A percentile compares a stretch with the other conserved stretches of the same genome.
Conservation (phyloP, 1,140 invertebrate genomes). For the Scylla paramamosain region DNA sequence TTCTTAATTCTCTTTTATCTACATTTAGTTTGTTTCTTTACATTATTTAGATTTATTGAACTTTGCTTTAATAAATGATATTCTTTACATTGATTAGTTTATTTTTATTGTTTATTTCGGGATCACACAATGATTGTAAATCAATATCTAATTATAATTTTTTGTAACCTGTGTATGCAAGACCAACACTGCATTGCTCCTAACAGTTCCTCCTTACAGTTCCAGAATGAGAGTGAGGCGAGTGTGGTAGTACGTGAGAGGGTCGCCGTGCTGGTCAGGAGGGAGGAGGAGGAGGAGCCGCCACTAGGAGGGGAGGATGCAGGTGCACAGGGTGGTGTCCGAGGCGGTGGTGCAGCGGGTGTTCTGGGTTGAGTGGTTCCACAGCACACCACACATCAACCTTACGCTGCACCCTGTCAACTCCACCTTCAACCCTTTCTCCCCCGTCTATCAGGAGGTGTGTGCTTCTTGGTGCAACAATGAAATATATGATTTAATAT, state of each 20-base stretch:
- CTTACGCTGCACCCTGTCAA: constrained; percentile 93
- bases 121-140: too few relatives aligned
- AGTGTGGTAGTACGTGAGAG: neutral
- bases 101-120: too few relatives aligned
- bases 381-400: constrained; percentile 80
- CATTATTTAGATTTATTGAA: neutral
- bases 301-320: constrained; percentile 39
- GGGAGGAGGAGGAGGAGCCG: constrained; percentile 27
- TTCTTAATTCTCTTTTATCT: too few relatives aligned
- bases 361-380: constrained; percentile 78
- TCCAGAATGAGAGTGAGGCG: constrained; percentile 42
- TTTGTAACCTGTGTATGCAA: too few relatives aligned
- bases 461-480: neutral
- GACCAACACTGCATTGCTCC: too few relatives aligned
- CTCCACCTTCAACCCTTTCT: constrained; percentile 93
- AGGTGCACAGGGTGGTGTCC: constrained; percentile 62
- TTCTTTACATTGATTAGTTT: too few relatives aligned
- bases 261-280: neutral
- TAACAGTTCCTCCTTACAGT: constrained; percentile 6
- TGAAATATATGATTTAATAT: neutral
- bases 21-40: neutral
- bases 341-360: constrained; percentile 65
- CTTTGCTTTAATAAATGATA: neutral
- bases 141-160: too few relatives aligned
- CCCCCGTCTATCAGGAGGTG: constrained; percentile 90